Conservation (phyloP, 1,140 invertebrate genomes). For the Marisa cornuarietis region DNA sequence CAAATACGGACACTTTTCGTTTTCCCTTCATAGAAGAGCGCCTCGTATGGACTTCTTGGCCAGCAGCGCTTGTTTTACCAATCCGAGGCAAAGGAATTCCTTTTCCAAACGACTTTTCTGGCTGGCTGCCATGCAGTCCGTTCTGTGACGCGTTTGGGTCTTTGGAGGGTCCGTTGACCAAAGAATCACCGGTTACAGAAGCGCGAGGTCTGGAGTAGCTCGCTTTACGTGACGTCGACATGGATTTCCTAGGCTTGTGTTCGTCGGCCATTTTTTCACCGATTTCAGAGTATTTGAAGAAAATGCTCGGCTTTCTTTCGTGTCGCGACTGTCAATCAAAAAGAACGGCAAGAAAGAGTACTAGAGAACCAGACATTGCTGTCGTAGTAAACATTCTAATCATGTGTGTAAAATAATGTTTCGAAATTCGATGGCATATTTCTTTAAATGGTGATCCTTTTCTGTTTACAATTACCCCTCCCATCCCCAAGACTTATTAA, state of each 20-base stretch:
- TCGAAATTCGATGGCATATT: too few relatives aligned
- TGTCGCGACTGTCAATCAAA: conserved; percentile 22
- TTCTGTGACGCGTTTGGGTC: background rate
- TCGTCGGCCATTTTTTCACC: conserved; percentile 33
- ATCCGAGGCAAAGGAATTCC: conserved; percentile 13
- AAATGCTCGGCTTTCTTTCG: conserved; percentile 28
- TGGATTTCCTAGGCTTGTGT: background rate
- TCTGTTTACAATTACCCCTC: too few relatives aligned
- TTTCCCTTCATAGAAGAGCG: conserved; percentile 2
- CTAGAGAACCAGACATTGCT: too few relatives aligned
- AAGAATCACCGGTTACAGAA: background rate
- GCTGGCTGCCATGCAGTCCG: background rate
- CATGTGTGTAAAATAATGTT: too few relatives aligned
- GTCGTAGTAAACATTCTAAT: too few relatives aligned
- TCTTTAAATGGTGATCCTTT: too few relatives aligned
- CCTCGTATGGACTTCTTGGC: background rate
- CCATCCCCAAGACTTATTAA: too few relatives aligned
- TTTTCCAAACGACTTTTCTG: conserved; percentile 10
- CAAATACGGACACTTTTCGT: conserved; percentile 3
- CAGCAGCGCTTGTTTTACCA: background rate
- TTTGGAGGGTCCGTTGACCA: background rate
- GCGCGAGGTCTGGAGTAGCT: background rate
- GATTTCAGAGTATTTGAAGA: conserved; percentile 43
- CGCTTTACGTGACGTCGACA: background rate
- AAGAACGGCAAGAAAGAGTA: background rate